These are phyloP conservation scores for Cryptocephalus primarius DNA, from an alignment of 2,888 invertebrate genomes.

Conservation along the genomic window DNA sequence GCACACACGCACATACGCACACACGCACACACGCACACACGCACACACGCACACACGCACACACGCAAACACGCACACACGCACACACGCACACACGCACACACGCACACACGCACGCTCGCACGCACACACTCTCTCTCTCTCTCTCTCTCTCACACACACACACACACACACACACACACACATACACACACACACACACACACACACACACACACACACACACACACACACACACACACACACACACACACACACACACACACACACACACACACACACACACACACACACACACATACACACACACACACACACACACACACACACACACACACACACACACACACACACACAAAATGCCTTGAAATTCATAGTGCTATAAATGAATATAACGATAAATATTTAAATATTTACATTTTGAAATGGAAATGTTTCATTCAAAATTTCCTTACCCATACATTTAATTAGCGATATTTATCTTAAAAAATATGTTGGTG, in stretches of 20 bases:
- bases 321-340: constrained; percentile 1
- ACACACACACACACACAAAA: neutral
- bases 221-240: neutral
- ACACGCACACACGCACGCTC: neutral
- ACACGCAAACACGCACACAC: constrained; percentile 1
- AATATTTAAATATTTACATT: too few relatives aligned
- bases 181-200: constrained; percentile 1
- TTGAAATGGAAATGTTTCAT: too few relatives aligned
- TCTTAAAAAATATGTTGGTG: too few relatives aligned
- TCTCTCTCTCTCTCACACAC: neutral
- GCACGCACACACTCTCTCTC: neutral
- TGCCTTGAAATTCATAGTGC: too few relatives aligned
- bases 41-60: constrained; percentile 1
- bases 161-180: constrained; percentile 1
- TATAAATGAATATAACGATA: too few relatives aligned
- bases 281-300: constrained; percentile 1
- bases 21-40: constrained; percentile 1
- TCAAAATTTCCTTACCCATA: too few relatives aligned
- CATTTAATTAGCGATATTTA: too few relatives aligned
- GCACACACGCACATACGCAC: neutral
- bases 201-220: constrained; percentile 1
- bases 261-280: neutral
- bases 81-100: too few relatives aligned
- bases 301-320: constrained; percentile 1
- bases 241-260: constrained; percentile 1